These are phyloP conservation scores for Alloscopus bannaensis DNA, from an alignment of 2,888 invertebrate genomes.

Conservation along the genomic window DNA sequence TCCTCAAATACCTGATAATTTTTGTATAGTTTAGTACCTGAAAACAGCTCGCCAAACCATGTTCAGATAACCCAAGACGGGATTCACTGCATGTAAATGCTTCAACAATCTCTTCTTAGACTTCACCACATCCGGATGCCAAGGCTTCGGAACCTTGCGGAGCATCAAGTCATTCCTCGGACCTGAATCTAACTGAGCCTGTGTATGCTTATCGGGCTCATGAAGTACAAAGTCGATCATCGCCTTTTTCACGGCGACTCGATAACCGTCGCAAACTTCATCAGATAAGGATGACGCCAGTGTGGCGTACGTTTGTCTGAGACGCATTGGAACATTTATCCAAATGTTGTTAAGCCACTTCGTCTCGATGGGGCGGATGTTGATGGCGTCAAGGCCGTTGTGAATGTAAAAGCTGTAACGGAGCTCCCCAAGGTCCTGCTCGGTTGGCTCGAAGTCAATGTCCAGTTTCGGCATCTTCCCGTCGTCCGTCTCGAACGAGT, in stretches of 20 bases:
- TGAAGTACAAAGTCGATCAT: conserved; percentile 93
- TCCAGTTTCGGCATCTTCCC: conserved; percentile 56
- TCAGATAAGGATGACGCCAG: conserved; percentile 80
- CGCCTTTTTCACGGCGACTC: conserved; percentile 91
- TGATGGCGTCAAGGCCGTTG: conserved; percentile 92
- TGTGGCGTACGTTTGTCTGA: conserved; percentile 59
- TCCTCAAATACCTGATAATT: not conserved
- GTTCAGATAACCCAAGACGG: conserved; percentile 69
- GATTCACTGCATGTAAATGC: conserved; percentile 70
- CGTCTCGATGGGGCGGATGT: conserved; percentile 89
- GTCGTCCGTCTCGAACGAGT: conserved; percentile 54
- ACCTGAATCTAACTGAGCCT: conserved; percentile 69
- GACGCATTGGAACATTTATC: conserved; percentile 76
- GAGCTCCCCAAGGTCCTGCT: conserved; percentile 74
- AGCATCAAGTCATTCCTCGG: conserved; percentile 65
- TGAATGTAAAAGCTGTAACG: conserved; percentile 94
- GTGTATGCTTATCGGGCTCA: conserved; percentile 80
- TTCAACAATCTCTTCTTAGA: conserved; percentile 64
- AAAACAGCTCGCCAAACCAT: conserved; percentile 71
- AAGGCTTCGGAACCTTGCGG: conserved; percentile 70
- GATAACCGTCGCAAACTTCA: conserved; percentile 90
- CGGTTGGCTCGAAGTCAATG: conserved; percentile 65
- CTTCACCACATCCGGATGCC: conserved; percentile 65
- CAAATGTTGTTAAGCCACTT: conserved; percentile 80
- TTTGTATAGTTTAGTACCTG: conserved; percentile 43